Conservation (phyloP, 2,888 invertebrate genomes). For the Mythimna albipuncta region DNA sequence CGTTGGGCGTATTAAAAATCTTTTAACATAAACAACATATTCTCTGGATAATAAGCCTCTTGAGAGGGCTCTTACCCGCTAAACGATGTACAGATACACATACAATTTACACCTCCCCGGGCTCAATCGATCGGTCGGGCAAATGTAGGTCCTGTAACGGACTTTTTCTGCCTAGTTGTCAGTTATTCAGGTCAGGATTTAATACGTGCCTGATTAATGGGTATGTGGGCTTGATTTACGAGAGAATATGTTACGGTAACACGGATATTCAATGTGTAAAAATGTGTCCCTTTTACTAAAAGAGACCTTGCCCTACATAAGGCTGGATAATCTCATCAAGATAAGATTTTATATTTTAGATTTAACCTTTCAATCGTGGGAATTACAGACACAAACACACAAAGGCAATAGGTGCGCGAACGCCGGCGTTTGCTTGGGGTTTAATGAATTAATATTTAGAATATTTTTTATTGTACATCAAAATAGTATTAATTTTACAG, state of each 20-base stretch:
- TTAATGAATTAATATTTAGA: too few species aligned
- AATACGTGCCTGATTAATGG: conserved; percentile 40
- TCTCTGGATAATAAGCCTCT: neutral
- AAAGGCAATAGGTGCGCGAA: too few species aligned
- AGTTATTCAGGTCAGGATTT: conserved; percentile 27
- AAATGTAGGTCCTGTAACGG: conserved; percentile 17
- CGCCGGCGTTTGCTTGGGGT: too few species aligned
- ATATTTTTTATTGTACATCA: too few species aligned
- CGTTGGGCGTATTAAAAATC: neutral
- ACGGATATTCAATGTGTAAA: conserved; percentile 11
- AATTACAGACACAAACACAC: too few species aligned
- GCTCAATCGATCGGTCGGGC: conserved; percentile 45
- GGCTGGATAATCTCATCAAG: neutral
- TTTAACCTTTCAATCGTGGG: too few species aligned
- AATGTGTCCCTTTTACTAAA: conserved; percentile 1
- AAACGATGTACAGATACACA: conserved; percentile 28
- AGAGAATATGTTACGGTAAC: conserved; percentile 13
- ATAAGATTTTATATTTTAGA: neutral
- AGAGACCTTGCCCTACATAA: neutral
- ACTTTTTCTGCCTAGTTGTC: conserved; percentile 11
- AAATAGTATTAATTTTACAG: too few species aligned
- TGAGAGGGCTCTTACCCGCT: neutral
- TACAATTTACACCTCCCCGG: conserved; percentile 23
- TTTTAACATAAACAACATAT: conserved; percentile 2
- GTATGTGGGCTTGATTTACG: conserved; percentile 39